phyloP scores from a whole-genome alignment of 2,113 vertebrate species.

The Engraulis encrasicolus region DNA sequence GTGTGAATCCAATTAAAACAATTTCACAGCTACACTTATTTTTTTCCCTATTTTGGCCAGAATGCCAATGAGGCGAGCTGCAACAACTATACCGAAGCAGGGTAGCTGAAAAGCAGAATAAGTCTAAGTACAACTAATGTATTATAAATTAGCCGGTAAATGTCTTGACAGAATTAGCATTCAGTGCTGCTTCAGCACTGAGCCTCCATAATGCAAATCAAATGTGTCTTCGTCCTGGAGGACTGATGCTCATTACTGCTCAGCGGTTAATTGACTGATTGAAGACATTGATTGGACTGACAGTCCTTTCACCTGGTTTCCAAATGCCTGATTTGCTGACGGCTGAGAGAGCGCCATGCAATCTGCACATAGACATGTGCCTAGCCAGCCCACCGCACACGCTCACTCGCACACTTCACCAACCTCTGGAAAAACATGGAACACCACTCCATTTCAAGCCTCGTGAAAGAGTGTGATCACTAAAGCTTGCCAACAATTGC shows the following conservation, averaged over 20 bases:
- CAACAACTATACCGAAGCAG: background rate
- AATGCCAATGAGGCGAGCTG: background rate
- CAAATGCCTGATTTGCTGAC: background rate
- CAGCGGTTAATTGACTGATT: slow-evolving; percentile 18
- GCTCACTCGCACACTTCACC: background rate
- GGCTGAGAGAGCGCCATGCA: background rate
- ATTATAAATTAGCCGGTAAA: slow-evolving; percentile 9
- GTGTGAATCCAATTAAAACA: slow-evolving; percentile 18
- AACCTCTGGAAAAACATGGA: background rate
- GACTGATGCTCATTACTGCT: background rate
- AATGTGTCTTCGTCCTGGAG: background rate
- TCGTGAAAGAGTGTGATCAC: background rate
- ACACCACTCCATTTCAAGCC: background rate
- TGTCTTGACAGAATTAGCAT: background rate
- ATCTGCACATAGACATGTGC: background rate
- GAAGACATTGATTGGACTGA: slow-evolving; percentile 15
- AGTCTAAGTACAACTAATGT: background rate
- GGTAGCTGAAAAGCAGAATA: background rate
- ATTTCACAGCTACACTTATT: background rate
- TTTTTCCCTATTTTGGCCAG: background rate
- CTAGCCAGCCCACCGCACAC: too few relatives aligned
- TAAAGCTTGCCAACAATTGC: background rate
- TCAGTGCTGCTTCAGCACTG: background rate
- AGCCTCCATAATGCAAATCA: slow-evolving; percentile 18
- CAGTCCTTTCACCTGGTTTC: slow-evolving; percentile 21